phyloP scores from a whole-genome alignment of 2,797 vertebrate species.

The Spondyliosoma cantharus region DNA sequence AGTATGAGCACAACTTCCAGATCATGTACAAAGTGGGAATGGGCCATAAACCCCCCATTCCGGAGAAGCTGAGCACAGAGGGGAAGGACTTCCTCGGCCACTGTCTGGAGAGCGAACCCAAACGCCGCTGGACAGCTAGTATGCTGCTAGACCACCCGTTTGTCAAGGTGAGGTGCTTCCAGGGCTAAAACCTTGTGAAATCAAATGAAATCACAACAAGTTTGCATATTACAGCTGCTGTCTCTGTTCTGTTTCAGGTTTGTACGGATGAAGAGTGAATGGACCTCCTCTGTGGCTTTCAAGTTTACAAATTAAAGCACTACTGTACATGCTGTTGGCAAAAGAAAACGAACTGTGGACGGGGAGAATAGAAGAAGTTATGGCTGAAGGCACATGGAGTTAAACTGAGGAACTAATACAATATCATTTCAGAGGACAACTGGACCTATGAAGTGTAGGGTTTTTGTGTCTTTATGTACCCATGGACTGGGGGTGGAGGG shows the following conservation, averaged over 20 bases:
- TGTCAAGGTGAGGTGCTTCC: constrained; percentile 89
- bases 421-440: constrained; percentile 77
- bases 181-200: neutral
- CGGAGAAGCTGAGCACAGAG: constrained; percentile 96
- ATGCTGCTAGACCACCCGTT: constrained; percentile 97
- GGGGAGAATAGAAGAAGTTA: constrained; percentile 48
- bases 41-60: constrained; percentile 98
- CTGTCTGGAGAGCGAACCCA: constrained; percentile 98
- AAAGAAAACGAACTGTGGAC: constrained; percentile 72
- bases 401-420: constrained; percentile 81
- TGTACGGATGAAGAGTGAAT: constrained; percentile 99
- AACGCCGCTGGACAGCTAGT: constrained; percentile 95
- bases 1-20: constrained; percentile 99
- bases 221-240: neutral
- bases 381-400: constrained; percentile 78
- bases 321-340: constrained; percentile 93
- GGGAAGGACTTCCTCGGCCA: constrained; percentile 96
- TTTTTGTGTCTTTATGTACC: constrained; percentile 72
- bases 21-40: constrained; percentile 99
- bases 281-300: constrained; percentile 68
- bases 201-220: neutral
- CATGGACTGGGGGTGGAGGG: constrained; percentile 53
- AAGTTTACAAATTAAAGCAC: constrained; percentile 87
- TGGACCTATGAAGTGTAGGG: constrained; percentile 67
- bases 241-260: constrained; percentile 84